Percentiles rank a stretch among this genome's conserved stretches.
These are phyloP conservation scores for Drosophila heteroneura DNA, from an alignment of 2,888 invertebrate species.

Conservation along the genomic window DNA sequence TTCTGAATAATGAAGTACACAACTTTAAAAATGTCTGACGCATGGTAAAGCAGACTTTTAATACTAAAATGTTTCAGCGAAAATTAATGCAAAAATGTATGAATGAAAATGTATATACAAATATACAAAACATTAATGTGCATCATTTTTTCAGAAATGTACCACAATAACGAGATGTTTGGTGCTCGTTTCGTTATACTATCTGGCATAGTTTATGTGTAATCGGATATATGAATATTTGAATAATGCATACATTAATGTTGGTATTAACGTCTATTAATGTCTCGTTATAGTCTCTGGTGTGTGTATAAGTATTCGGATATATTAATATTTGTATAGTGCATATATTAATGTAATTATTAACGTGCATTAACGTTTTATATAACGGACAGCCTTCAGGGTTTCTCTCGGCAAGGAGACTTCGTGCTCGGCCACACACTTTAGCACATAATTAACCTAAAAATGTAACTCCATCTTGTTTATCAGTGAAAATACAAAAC, in stretches of 20 bases:
- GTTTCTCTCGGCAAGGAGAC: slow-evolving; percentile 47
- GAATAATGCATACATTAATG: neutral
- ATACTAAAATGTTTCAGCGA: neutral
- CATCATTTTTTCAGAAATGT: neutral
- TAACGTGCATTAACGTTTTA: slow-evolving; percentile 14
- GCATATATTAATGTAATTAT: slow-evolving; percentile 28
- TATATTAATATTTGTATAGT: slow-evolving; percentile 21
- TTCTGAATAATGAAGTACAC: neutral
- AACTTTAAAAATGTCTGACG: neutral
- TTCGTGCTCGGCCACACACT: slow-evolving; percentile 61
- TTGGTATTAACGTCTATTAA: neutral
- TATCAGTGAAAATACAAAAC: slow-evolving; percentile 76
- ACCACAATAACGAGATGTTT: neutral
- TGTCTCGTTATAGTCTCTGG: neutral
- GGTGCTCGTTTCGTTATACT: neutral
- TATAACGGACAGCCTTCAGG: slow-evolving; percentile 34
- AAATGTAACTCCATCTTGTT: slow-evolving; percentile 83
- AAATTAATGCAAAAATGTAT: neutral
- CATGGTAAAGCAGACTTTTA: neutral
- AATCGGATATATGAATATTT: neutral
- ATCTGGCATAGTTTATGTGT: neutral
- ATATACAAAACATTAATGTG: neutral
- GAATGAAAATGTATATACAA: neutral
- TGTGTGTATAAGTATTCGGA: neutral
- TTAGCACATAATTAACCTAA: slow-evolving; percentile 85